Evolutionary conservation across 2,113 vertebrate genomes (phyloP), one percentile per base, ranked within the genome.

Genomic region (Chrysemys picta): DNA sequence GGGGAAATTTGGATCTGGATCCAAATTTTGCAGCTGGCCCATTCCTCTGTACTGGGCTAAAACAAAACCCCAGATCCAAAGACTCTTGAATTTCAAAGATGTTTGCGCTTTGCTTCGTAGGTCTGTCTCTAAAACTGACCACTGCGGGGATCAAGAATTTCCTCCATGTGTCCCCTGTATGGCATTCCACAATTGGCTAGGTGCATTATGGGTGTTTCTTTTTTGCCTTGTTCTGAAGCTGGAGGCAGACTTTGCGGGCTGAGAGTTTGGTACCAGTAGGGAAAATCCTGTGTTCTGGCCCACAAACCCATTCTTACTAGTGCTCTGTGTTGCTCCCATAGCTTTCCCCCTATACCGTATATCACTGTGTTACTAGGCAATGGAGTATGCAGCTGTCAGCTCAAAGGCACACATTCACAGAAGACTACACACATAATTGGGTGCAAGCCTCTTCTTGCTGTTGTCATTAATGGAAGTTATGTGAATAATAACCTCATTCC

Each of bases 401-500:
- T 69, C 22, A 10, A 72, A 56, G 35, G 86, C 69, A 25, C 31
- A 57, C 24, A 53, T 31, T 79, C 82, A 31, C 83, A 85, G 81
- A 89, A 94, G 10, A 57, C 19, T 50, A 47, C n/a, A 47, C 62
- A 9, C 10, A 29, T 86, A 93, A 93, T 85, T 52, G 17, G 50
- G 25, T n/a, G 29, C 57, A 89, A 22, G 45, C 5, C 42, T 75
- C 69, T 56, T 52, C 45, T 89, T 94, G 69, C 52, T 92, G 27
- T 78, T 86, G 59, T 78, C 93, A 81, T 52, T 89, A 54, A 84
- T 72, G 14, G 72, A 78, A 38, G 31, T 49, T 47, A 57, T 76
- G 9, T 89, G 86, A 94, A 86, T 47, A 80, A 53, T 31, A 91
- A 97, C 14, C 31, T 22, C 93, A 86, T 95, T 82, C 76, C 56